Percentiles rank a stretch among this genome's conserved stretches.
Evolutionary conservation across 2,888 invertebrate genomes (phyloP).

Genomic region (Troides oblongomaculatus): DNA sequence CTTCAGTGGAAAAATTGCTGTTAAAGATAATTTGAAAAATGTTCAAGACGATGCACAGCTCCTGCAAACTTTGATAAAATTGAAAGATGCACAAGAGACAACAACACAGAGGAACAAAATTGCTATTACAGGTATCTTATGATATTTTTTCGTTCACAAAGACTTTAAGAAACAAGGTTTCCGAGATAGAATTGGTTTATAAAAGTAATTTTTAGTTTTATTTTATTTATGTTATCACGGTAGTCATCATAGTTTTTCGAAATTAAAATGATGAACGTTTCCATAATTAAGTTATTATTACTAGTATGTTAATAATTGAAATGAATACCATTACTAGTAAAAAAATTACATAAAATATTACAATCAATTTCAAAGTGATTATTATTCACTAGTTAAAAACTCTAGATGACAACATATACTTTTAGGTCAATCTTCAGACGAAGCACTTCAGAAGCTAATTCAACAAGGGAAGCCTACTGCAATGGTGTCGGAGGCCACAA

Average conservation of each 20-base stretch:
- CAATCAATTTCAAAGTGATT: background rate
- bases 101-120: conserved; percentile 66
- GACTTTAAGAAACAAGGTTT: no score
- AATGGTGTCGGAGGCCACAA: conserved; percentile 69
- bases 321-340: background rate
- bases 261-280: no score
- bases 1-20: conserved; percentile 65
- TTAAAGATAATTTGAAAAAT: conserved; percentile 62
- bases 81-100: conserved; percentile 70
- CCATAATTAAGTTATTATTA: no score
- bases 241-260: no score
- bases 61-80: conserved; percentile 73
- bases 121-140: conserved; percentile 60
- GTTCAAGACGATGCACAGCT: conserved; percentile 68
- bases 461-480: conserved; percentile 57
- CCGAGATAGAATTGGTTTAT: no score
- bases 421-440: conserved; percentile 69
- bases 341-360: background rate
- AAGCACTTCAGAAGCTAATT: conserved; percentile 65
- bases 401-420: background rate
- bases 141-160: background rate
- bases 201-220: no score
- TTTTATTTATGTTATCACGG: no score
- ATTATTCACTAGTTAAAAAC: background rate
- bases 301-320: background rate